Conservation (phyloP, 1,140 invertebrate species). For the Cecropterus lyciades region DNA sequence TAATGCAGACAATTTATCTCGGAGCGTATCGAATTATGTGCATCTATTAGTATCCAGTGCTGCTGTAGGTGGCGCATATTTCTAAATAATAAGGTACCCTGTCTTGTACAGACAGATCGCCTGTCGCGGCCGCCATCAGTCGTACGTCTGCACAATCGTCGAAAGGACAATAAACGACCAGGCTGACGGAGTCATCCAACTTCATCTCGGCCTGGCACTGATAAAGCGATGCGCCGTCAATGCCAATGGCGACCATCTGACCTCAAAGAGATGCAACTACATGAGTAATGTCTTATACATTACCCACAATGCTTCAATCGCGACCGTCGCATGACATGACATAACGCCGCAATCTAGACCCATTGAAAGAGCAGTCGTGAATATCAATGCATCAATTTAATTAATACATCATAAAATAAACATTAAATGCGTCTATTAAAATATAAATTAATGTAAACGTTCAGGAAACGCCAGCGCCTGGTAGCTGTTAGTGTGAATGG, state of each 20-base stretch:
- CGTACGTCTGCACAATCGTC: constrained; percentile 43
- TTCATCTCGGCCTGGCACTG: constrained; percentile 68
- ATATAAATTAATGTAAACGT: constrained; percentile 60
- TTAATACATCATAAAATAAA: constrained; percentile 21
- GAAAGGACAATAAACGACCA: constrained; percentile 49
- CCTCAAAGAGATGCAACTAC: constrained; percentile 53
- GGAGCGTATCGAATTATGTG: constrained; percentile 23
- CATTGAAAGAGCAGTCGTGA: constrained; percentile 30
- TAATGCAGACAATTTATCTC: constrained; percentile 21
- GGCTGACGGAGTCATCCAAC: constrained; percentile 65
- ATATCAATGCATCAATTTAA: constrained; percentile 27
- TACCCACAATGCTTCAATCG: constrained; percentile 52
- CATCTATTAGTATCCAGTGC: constrained; percentile 26
- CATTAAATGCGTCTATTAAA: constrained; percentile 43
- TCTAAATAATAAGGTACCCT: constrained; percentile 31
- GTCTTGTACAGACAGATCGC: constrained; percentile 29
- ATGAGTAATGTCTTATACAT: constrained; percentile 69
- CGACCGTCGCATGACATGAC: constrained; percentile 34
- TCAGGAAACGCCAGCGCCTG: constrained; percentile 60
- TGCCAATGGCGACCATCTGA: constrained; percentile 55
- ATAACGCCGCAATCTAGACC: constrained; percentile 30
- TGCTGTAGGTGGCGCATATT: constrained; percentile 33
- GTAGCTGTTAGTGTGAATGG: constrained; percentile 50
- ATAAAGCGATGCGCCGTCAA: constrained; percentile 63
- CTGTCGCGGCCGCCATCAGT: constrained; percentile 28